These are phyloP conservation scores for Drosophila melanogaster DNA, from an alignment of 1,140 invertebrate species.

Conservation along the genomic window Release_6_plus_ISO1_MT NC_004354.4:1276501-1277000, in stretches of 20 bases:
- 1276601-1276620: slow-evolving; percentile 48
- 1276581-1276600: slow-evolving; percentile 75
- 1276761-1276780: slow-evolving; percentile 53
- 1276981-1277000: background rate
- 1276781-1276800: slow-evolving; percentile 52
- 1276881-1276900: slow-evolving; percentile 64
- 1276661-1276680: slow-evolving; percentile 35
- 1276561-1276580: slow-evolving; percentile 40
- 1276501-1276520: slow-evolving; percentile 9
- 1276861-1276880: slow-evolving; percentile 72
- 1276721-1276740: slow-evolving; percentile 64
- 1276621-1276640: slow-evolving; percentile 49
- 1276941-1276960: slow-evolving; percentile 36
- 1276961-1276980: background rate
- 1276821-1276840: slow-evolving; percentile 26
- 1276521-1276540: slow-evolving; percentile 47
- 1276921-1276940: slow-evolving; percentile 79
- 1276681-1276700: slow-evolving; percentile 73
- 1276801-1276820: slow-evolving; percentile 40
- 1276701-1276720: slow-evolving; percentile 74
- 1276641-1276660: slow-evolving; percentile 34
- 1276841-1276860: slow-evolving; percentile 53
- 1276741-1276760: slow-evolving; percentile 65
- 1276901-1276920: slow-evolving; percentile 77
- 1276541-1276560: slow-evolving; percentile 46